Conservation (phyloP, 2,113 vertebrate genomes). For the Halcyon senegalensis region DNA sequence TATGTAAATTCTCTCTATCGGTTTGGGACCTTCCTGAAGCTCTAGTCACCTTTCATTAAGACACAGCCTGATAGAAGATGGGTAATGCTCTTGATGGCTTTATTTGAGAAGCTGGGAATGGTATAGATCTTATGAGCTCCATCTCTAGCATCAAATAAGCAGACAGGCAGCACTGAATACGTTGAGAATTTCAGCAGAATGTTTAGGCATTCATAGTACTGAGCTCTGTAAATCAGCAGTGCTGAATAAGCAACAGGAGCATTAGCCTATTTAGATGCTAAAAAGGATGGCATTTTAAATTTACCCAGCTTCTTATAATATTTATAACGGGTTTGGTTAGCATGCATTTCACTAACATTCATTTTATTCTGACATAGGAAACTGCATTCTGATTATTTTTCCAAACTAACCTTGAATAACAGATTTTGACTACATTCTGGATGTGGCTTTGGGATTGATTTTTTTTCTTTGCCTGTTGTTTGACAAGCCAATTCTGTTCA, state of each 20-base stretch:
- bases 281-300: slow-evolving; percentile 53
- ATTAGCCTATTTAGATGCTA: slow-evolving; percentile 62
- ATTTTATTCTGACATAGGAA: slow-evolving; percentile 14
- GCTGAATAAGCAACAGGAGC: slow-evolving; percentile 62
- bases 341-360: slow-evolving; percentile 23
- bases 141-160: slow-evolving; percentile 2
- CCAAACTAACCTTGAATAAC: neutral
- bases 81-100: slow-evolving; percentile 23
- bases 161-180: neutral
- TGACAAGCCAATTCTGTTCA: slow-evolving; percentile 26
- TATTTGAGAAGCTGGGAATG: slow-evolving; percentile 4
- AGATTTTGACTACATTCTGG: slow-evolving; percentile 17
- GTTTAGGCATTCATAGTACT: neutral
- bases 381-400: slow-evolving; percentile 13
- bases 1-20: slow-evolving; percentile 44
- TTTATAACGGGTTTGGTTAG: slow-evolving; percentile 35
- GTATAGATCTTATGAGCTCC: neutral
- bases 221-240: slow-evolving; percentile 44
- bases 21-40: slow-evolving; percentile 24
- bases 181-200: slow-evolving; percentile 19
- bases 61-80: neutral
- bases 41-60: slow-evolving; percentile 39
- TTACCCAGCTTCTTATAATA: slow-evolving; percentile 28
- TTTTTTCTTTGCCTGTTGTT: neutral
- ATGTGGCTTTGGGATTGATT: neutral